Percentiles rank a stretch among this genome's conserved stretches.
phyloP scores from a whole-genome alignment of 64 coral and sea anemone genomes.

The Stichodactyla mertensii region DNA sequence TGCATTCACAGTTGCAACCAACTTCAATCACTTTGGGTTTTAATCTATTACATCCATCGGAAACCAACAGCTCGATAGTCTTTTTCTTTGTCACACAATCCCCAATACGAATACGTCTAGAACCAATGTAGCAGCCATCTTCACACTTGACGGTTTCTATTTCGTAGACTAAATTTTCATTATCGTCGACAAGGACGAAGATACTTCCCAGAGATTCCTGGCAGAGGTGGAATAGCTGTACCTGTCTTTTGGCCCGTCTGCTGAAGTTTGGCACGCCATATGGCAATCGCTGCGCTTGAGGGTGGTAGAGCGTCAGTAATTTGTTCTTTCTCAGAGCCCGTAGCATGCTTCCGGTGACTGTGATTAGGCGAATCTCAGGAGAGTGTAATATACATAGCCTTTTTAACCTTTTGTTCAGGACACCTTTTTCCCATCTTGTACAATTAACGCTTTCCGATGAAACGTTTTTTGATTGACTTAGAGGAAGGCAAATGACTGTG shows the following conservation, averaged over 20 bases:
- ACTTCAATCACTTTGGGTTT: slow-evolving; percentile 15
- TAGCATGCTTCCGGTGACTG: not conserved
- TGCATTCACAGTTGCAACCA: slow-evolving; percentile 15
- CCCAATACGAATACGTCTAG: not conserved
- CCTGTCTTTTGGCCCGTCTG: not conserved
- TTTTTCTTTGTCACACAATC: not conserved
- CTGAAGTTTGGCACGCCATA: not conserved
- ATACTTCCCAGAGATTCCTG: not conserved
- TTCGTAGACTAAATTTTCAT: not conserved
- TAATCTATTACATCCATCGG: not conserved
- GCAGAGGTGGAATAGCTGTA: not conserved
- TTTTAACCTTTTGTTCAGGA: not conserved
- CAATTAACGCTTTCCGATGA: not conserved
- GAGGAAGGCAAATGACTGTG: not conserved
- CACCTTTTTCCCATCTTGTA: not conserved
- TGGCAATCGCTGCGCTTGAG: not conserved
- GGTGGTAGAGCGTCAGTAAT: not conserved
- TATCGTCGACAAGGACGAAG: slow-evolving; percentile 1
- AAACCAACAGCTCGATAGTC: not conserved
- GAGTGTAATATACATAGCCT: not conserved
- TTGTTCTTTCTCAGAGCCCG: not conserved
- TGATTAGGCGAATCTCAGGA: not conserved
- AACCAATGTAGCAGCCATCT: not conserved
- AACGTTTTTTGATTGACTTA: not conserved
- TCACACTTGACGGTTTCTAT: not conserved